Evolutionary conservation across 2,113 vertebrate genomes (phyloP), one percentile per base, ranked within the genome.

Genomic region (Hippocampus comes): DNA sequence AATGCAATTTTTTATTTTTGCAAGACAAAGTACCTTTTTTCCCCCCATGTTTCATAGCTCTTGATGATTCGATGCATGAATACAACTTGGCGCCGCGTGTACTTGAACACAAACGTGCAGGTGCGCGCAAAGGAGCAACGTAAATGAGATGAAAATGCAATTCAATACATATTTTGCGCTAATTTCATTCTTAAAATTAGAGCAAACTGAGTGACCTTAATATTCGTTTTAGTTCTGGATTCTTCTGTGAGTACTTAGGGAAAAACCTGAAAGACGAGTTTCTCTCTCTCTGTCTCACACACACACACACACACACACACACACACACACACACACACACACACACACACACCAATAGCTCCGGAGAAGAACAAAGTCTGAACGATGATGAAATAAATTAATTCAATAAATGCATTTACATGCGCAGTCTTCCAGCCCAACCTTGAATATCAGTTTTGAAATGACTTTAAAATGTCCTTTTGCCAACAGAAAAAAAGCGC

Each of bases 1-100:
- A 77, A 82, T 72, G 74, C 70, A 60, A 76, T n/a, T n/a, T 89
- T 63, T 41, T 21, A 63, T 82, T 87, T 80, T 67, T 78, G 74
- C 75, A 78, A 42, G 73, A 55, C 63, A 63, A 78, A 77, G 82
- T 86, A 88, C 80, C 79, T 73, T 75, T 3, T 11, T n/a, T 55
- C 5, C 21, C 80, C 60, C 21, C 6, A 10, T 79, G 67, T 74
- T 55, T 81, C 63, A 27, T 64, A 74, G 74, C 63, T 65, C 53
- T 42, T 61, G 79, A 78, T 75, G 60, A 72, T 63, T 75, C 49
- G 51, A 55, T 48, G 69, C 63, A 17, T 72, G 20, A 25, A 67
- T 71, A 46, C 73, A 73, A n/a, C 53, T n/a, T 55, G 53, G 53
- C 53, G 17, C 15, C 48, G 48, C 21, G 21, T n/a, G 7, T 10